Conservation (phyloP, 2,113 vertebrate genomes). For the Limanda limanda region DNA sequence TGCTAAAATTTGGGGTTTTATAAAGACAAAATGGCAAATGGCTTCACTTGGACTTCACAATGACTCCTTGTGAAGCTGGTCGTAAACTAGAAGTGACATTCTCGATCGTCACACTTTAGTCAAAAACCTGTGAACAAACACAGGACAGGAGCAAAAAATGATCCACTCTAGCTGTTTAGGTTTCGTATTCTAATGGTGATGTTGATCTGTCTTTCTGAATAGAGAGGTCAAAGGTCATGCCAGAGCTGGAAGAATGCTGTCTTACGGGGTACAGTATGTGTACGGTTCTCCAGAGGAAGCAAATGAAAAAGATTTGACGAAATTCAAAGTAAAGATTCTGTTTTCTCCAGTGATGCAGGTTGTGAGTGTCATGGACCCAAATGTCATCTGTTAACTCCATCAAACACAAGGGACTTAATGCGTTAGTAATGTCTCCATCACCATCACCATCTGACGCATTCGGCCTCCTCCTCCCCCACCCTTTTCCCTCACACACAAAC, state of each 20-base stretch:
- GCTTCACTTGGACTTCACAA: too few relatives aligned
- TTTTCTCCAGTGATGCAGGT: not conserved
- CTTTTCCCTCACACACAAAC: constrained; percentile 10
- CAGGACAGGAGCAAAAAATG: not conserved
- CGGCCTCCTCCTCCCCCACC: constrained; percentile 41
- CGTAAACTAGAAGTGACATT: too few relatives aligned
- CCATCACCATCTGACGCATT: constrained; percentile 71
- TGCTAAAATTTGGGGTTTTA: too few relatives aligned
- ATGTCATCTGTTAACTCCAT: constrained; percentile 60
- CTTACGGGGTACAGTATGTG: not conserved
- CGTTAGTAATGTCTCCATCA: constrained; percentile 69
- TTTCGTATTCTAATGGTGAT: not conserved
- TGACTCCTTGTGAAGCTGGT: too few relatives aligned
- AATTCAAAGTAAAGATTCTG: too few relatives aligned
- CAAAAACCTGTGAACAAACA: not conserved
- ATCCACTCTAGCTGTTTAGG: not conserved
- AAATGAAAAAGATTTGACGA: too few relatives aligned
- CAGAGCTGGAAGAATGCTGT: not conserved
- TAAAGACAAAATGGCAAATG: not conserved
- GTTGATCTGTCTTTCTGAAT: not conserved
- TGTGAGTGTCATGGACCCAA: constrained; percentile 39
- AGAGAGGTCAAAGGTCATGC: not conserved
- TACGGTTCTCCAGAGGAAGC: too few relatives aligned
- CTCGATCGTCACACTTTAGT: not conserved
- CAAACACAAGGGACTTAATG: constrained; percentile 33